Conservation (phyloP, 2,888 invertebrate species). For the Troilus luridus region DNA sequence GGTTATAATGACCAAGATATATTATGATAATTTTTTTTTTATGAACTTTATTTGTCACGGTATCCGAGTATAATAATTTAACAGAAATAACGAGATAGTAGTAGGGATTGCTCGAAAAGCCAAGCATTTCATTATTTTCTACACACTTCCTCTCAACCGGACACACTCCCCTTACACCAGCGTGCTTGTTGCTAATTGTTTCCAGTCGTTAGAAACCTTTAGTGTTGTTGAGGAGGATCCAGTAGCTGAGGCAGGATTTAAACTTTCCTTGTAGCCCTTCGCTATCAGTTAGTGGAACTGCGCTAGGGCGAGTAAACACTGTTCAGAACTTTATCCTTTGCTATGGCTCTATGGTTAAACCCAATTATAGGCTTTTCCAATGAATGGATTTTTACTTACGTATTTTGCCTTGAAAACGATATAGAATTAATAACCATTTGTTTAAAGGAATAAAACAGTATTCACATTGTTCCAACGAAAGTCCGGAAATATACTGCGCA, state of each 20-base stretch:
- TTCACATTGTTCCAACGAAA: no score
- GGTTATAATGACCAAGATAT: no score
- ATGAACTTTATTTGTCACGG: no score
- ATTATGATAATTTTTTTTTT: no score
- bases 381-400: no score
- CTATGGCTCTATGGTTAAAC: neutral
- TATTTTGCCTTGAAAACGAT: no score
- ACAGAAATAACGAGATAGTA: no score
- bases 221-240: neutral
- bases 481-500: no score
- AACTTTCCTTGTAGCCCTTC: neutral
- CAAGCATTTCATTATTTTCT: neutral
- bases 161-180: neutral
- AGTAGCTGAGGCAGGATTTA: neutral
- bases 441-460: no score
- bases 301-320: constrained; percentile 12
- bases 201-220: neutral
- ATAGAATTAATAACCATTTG: no score
- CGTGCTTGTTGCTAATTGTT: neutral
- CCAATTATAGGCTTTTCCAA: neutral
- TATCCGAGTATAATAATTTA: no score
- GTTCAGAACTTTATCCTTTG: neutral
- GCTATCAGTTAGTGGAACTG: neutral
- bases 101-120: no score
- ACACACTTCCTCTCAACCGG: neutral